Conservation (phyloP, 2,797 vertebrate genomes). For the Kryptopterus vitreolus region DNA sequence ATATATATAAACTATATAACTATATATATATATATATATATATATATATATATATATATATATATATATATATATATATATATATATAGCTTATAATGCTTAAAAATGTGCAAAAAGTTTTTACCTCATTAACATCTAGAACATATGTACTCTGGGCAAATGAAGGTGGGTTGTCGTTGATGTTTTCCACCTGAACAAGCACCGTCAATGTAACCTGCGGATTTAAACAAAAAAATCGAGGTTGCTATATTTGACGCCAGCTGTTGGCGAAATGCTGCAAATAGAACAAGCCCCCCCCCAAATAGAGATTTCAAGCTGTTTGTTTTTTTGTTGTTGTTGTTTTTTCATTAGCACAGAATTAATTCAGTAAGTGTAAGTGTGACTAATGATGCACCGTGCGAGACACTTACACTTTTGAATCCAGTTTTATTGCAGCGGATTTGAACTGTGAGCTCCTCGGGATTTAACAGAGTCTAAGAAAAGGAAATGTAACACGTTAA, state of each 20-base stretch:
- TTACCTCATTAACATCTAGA: slow-evolving; percentile 77
- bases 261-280: background rate
- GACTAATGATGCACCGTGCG: slow-evolving; percentile 17
- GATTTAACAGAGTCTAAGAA: slow-evolving; percentile 64
- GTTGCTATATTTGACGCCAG: background rate
- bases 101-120: background rate
- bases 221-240: background rate
- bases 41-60: too few relatives aligned
- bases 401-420: slow-evolving; percentile 70
- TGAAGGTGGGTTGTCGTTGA: slow-evolving; percentile 78
- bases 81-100: too few relatives aligned
- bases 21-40: too few relatives aligned
- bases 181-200: slow-evolving; percentile 69
- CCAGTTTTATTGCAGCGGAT: slow-evolving; percentile 70
- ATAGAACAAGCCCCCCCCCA: slow-evolving; percentile 13
- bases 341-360: slow-evolving; percentile 34
- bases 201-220: slow-evolving; percentile 70
- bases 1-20: too few relatives aligned
- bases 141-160: slow-evolving; percentile 70
- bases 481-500: slow-evolving; percentile 22
- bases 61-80: too few relatives aligned
- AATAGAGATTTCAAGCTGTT: slow-evolving; percentile 40
- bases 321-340: slow-evolving; percentile 13
- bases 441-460: slow-evolving; percentile 66
- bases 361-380: slow-evolving; percentile 7